Percentiles rank a stretch among this genome's conserved stretches.
Conservation (phyloP, 2,888 invertebrate species). For the Diarsia dahlii region DNA sequence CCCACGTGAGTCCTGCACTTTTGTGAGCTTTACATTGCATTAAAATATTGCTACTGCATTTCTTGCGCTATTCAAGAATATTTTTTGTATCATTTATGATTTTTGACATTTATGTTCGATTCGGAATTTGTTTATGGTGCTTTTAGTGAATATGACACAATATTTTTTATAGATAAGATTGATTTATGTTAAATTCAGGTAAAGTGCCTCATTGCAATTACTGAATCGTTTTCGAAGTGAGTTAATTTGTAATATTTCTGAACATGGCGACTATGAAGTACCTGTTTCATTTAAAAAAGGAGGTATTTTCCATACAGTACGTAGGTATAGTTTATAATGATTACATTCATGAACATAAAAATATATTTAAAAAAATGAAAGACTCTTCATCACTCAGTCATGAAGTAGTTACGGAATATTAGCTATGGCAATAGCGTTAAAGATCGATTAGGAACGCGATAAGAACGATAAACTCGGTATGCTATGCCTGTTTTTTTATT, state of each 20-base stretch:
- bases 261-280: background rate
- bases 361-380: conserved; percentile 34
- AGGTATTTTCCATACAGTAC: background rate
- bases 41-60: conserved; percentile 58
- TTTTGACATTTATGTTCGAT: conserved; percentile 15
- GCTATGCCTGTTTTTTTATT: conserved; percentile 32
- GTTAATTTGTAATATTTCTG: conserved; percentile 19
- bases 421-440: conserved; percentile 52
- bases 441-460: conserved; percentile 56
- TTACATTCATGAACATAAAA: background rate
- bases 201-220: background rate
- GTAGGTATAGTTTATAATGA: background rate
- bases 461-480: conserved; percentile 51
- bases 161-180: background rate
- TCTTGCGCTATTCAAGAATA: conserved; percentile 1
- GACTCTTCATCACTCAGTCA: no score
- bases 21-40: conserved; percentile 48
- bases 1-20: conserved; percentile 71
- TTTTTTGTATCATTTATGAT: conserved; percentile 9
- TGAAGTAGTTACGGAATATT: conserved; percentile 58
- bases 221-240: background rate
- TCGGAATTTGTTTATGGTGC: conserved; percentile 4
- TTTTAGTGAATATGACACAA: background rate
- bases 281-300: conserved; percentile 2
- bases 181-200: background rate